Percentiles rank a stretch among this genome's conserved stretches.
These are phyloP conservation scores for Pteropus alecto DNA, from an alignment of 2,113 vertebrate species.

Conservation along the genomic window DNA sequence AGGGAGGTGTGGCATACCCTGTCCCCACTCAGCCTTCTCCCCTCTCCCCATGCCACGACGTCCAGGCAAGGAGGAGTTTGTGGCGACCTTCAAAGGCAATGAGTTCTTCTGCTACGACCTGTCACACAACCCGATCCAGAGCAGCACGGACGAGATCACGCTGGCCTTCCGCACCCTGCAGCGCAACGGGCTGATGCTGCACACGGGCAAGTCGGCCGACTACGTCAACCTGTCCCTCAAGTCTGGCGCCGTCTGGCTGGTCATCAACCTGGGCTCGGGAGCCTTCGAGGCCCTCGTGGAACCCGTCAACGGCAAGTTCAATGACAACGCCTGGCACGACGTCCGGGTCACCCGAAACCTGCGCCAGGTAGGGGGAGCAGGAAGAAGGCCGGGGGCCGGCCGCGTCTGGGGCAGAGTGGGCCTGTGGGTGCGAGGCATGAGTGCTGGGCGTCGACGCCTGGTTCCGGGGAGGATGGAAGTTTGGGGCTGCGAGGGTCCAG, in stretches of 20 bases:
- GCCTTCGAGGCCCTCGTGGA: conserved; percentile 97
- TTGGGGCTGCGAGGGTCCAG: neutral
- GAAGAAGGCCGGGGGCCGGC: conserved; percentile 6
- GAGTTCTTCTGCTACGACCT: conserved; percentile 99
- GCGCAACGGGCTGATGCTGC: conserved; percentile 95
- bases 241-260: conserved; percentile 93
- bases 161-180: conserved; percentile 95
- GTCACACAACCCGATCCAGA: conserved; percentile 96
- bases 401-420: neutral
- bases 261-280: conserved; percentile 96
- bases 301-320: conserved; percentile 94
- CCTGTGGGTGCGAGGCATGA: neutral
- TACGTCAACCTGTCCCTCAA: conserved; percentile 97
- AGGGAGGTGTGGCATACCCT: neutral
- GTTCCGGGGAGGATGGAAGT: neutral
- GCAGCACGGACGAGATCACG: conserved; percentile 97
- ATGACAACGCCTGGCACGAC: conserved; percentile 94
- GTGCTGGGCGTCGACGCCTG: neutral
- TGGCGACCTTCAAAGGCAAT: conserved; percentile 94
- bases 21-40: conserved; percentile 39
- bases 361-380: conserved; percentile 91
- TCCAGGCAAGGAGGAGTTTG: conserved; percentile 92
- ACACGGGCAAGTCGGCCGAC: conserved; percentile 95
- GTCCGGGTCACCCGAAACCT: conserved; percentile 95
- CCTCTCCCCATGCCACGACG: neutral